Percentiles rank a stretch among this genome's conserved stretches.
phyloP scores from a whole-genome alignment of 2,113 vertebrate genomes.

The Oryzias celebensis region DNA sequence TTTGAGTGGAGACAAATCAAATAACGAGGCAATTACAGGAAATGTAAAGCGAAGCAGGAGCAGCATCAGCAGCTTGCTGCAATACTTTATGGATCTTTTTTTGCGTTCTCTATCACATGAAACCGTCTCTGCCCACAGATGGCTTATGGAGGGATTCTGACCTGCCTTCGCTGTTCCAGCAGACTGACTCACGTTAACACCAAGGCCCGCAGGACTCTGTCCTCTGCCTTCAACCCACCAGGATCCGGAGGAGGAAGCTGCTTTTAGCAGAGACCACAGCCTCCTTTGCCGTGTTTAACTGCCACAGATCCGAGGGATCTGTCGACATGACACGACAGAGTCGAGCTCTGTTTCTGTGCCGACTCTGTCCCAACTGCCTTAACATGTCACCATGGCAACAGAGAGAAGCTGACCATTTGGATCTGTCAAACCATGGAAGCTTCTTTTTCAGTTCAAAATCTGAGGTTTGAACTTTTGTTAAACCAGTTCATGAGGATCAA shows the following conservation, averaged over 20 bases:
- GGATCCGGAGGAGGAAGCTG: neutral
- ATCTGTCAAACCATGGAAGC: no score
- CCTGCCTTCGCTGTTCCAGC: neutral
- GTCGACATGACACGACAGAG: no score
- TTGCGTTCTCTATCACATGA: conserved; percentile 27
- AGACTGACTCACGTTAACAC: conserved; percentile 36
- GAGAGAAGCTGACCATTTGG: no score
- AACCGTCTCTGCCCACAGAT: conserved; percentile 34
- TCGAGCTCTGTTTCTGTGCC: no score
- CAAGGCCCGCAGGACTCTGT: conserved; percentile 19
- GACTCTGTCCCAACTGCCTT: no score
- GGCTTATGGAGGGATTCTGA: conserved; percentile 35
- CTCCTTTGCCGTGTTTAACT: no score
- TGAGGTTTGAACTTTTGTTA: no score
- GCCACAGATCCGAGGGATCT: no score
- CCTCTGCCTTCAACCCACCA: neutral
- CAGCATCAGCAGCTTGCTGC: conserved; percentile 26
- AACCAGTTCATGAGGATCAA: no score
- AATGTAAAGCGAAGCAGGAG: conserved; percentile 53
- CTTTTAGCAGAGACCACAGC: neutral
- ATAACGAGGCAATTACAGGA: conserved; percentile 67
- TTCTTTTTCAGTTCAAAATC: no score
- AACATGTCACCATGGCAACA: no score
- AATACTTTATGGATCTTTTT: conserved; percentile 53
- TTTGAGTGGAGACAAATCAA: conserved; percentile 71